These are phyloP conservation scores for Polypterus senegalus DNA, from an alignment of 2,113 vertebrate genomes.

Conservation along the genomic window DNA sequence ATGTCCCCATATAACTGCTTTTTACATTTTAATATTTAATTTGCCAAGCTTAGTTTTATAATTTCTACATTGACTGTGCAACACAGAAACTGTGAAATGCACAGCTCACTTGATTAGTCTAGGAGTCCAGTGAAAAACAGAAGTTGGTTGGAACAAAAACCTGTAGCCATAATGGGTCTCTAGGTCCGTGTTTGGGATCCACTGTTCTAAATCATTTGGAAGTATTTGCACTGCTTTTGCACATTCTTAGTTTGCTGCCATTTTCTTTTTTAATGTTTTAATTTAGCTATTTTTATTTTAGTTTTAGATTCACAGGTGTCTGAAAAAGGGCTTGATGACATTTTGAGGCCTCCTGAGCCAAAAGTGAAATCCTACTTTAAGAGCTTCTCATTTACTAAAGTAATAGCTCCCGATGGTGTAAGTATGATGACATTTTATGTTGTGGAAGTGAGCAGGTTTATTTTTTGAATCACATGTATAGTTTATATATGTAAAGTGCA, in stretches of 20 bases:
- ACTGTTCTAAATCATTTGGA: too few species aligned
- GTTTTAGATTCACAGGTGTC: constrained; percentile 54
- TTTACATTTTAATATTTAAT: too few species aligned
- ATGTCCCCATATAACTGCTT: too few species aligned
- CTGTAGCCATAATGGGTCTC: too few species aligned
- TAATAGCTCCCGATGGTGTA: constrained; percentile 72
- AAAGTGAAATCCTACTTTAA: constrained; percentile 61
- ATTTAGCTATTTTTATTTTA: background rate
- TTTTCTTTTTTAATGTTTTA: background rate
- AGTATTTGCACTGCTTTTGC: background rate
- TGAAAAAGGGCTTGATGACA: constrained; percentile 35
- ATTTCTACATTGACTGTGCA: too few species aligned
- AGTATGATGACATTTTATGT: constrained; percentile 14
- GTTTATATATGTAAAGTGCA: background rate
- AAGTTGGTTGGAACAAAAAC: too few species aligned
- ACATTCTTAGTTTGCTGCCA: background rate
- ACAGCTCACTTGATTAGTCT: too few species aligned
- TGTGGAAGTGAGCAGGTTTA: background rate
- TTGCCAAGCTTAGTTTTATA: too few species aligned
- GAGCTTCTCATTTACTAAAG: constrained; percentile 63
- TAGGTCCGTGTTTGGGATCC: background rate
- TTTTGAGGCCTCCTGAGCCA: constrained; percentile 32
- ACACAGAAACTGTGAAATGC: too few species aligned
- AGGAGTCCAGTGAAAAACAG: too few species aligned
- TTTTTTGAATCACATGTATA: constrained; percentile 18